These are phyloP conservation scores for Megalonaias nervosa DNA, from an alignment of 1,140 invertebrate genomes.

Conservation along the genomic window DNA sequence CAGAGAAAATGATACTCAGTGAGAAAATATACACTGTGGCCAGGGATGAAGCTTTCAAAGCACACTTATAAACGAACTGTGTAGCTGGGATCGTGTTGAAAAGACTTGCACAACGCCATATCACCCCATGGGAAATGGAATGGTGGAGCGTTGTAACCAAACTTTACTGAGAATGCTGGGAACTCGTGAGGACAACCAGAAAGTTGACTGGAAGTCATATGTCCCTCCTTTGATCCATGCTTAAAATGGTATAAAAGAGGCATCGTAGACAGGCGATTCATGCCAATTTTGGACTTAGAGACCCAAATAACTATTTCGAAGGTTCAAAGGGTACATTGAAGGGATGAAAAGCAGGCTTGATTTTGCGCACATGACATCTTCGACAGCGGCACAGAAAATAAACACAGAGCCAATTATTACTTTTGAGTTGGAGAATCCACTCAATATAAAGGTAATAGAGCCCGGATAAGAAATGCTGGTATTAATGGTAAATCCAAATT, in stretches of 20 bases:
- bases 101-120: constrained; percentile 23
- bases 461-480: too few species aligned
- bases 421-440: too few species aligned
- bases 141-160: constrained; percentile 1
- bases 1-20: constrained; percentile 22
- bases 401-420: too few species aligned
- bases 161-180: constrained; percentile 17
- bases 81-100: constrained; percentile 30
- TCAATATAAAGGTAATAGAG: too few species aligned
- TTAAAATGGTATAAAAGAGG: not conserved
- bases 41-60: constrained; percentile 57
- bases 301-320: too few species aligned
- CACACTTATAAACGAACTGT: constrained; percentile 37
- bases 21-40: constrained; percentile 57
- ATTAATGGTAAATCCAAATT: too few species aligned
- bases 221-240: constrained; percentile 8
- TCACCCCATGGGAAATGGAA: constrained; percentile 12
- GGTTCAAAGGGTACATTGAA: too few species aligned
- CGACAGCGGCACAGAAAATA: too few species aligned
- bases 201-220: constrained; percentile 10
- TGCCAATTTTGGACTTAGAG: too few species aligned
- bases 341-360: too few species aligned
- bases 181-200: constrained; percentile 1
- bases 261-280: too few species aligned
- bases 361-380: too few species aligned